phyloP scores from a whole-genome alignment of 2,888 invertebrate genomes.

The Chymomyza amoena region DNA sequence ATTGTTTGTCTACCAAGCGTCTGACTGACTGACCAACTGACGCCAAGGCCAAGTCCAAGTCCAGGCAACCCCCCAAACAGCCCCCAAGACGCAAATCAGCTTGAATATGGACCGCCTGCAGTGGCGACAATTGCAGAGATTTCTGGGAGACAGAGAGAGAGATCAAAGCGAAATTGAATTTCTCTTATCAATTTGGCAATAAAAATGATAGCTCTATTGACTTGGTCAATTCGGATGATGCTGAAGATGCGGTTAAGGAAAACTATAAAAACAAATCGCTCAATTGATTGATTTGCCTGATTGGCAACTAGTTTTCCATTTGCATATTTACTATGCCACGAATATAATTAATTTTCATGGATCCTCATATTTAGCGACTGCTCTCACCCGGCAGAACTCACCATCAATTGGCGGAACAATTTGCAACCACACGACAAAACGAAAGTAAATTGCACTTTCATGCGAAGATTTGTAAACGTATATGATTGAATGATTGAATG shows the following conservation, averaged over 20 bases:
- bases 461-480: not conserved
- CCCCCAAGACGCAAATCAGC: conserved; percentile 23
- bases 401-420: conserved; percentile 48
- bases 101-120: conserved; percentile 24
- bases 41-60: conserved; percentile 37
- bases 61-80: not conserved
- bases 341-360: conserved; percentile 65
- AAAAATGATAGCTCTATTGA: conserved; percentile 70
- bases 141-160: not conserved
- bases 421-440: conserved; percentile 38
- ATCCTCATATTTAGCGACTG: conserved; percentile 12
- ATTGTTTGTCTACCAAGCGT: conserved; percentile 16
- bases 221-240: conserved; percentile 41
- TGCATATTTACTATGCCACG: conserved; percentile 49
- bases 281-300: conserved; percentile 64
- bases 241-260: not conserved
- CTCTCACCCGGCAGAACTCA: conserved; percentile 45
- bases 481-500: conserved; percentile 44
- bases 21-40: conserved; percentile 23
- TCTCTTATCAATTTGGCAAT: conserved; percentile 52
- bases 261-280: conserved; percentile 1
- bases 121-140: not conserved
- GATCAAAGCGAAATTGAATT: conserved; percentile 32
- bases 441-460: conserved; percentile 38
- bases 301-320: conserved; percentile 68